phyloP scores from a whole-genome alignment of 2,888 invertebrate genomes.

The Pteria penguin region DNA sequence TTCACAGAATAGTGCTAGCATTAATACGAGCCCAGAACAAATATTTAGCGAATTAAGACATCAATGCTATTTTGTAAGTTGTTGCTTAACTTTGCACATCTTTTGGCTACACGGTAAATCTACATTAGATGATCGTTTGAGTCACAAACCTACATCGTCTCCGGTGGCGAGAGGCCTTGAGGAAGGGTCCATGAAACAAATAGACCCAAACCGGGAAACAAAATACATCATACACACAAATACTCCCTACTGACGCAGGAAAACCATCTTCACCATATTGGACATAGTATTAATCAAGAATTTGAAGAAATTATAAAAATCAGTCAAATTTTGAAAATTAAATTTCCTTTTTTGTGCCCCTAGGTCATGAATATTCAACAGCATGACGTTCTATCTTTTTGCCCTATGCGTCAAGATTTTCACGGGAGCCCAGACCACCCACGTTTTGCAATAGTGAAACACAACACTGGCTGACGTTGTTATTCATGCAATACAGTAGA shows the following conservation, averaged over 20 bases:
- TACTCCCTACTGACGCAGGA: too few relatives aligned
- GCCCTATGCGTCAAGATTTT: slow-evolving; percentile 11
- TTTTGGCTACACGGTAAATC: background rate
- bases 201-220: too few relatives aligned
- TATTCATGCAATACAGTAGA: background rate
- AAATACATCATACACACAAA: too few relatives aligned
- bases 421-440: slow-evolving; percentile 18
- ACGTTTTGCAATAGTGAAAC: slow-evolving; percentile 9
- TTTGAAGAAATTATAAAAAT: too few relatives aligned
- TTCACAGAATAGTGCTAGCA: background rate
- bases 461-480: slow-evolving; percentile 5
- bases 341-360: slow-evolving; percentile 1
- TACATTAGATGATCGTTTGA: background rate
- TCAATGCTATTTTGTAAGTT: background rate
- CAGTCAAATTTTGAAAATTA: too few relatives aligned
- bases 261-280: too few relatives aligned
- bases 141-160: slow-evolving; percentile 5
- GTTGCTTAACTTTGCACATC: background rate
- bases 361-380: slow-evolving; percentile 20
- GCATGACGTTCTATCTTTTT: slow-evolving; percentile 32
- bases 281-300: too few relatives aligned
- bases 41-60: background rate
- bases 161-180: slow-evolving; percentile 10
- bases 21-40: background rate
- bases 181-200: too few relatives aligned